These are phyloP conservation scores for Sanderia malayensis DNA, from an alignment of 30 jellyfish, hydroid and myxozoan species.

Conservation along the genomic window DNA sequence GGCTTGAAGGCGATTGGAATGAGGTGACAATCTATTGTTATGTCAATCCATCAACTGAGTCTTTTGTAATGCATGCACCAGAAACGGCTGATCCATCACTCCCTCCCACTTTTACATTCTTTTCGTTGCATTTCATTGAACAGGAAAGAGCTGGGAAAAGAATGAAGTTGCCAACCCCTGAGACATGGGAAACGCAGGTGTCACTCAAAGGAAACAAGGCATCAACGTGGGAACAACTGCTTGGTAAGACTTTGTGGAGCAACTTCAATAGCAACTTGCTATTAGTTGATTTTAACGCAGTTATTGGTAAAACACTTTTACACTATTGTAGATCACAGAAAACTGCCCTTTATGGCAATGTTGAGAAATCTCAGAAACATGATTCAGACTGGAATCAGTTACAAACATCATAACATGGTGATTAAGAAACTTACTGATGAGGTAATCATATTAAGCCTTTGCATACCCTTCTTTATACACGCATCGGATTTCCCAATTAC, in stretches of 20 bases:
- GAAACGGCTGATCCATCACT: too few species aligned
- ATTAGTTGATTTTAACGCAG: too few species aligned
- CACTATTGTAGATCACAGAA: slow-evolving; percentile 65
- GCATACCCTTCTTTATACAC: too few species aligned
- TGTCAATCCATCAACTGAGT: too few species aligned
- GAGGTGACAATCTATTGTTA: too few species aligned
- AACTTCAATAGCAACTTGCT: too few species aligned
- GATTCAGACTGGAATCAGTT: slow-evolving; percentile 78
- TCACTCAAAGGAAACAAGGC: slow-evolving; percentile 92
- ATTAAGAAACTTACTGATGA: slow-evolving; percentile 64
- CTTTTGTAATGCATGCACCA: too few species aligned
- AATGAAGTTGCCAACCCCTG: slow-evolving; percentile 94
- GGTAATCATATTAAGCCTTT: too few species aligned
- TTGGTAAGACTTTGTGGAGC: too few species aligned
- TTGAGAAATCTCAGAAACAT: slow-evolving; percentile 82
- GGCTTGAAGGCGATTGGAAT: slow-evolving; percentile 73
- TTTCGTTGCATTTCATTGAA: background rate
- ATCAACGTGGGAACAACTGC: slow-evolving; percentile 81
- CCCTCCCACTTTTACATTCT: background rate
- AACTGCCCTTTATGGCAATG: slow-evolving; percentile 97
- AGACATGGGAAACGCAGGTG: slow-evolving; percentile 99
- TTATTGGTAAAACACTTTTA: too few species aligned
- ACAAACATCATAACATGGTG: slow-evolving; percentile 73
- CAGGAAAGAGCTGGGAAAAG: slow-evolving; percentile 92
- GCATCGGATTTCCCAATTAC: too few species aligned